A percentile compares a stretch with the other conserved stretches of the same genome.
phyloP scores from a whole-genome alignment of 2,797 vertebrate species.

The Tragopan temminckii region DNA sequence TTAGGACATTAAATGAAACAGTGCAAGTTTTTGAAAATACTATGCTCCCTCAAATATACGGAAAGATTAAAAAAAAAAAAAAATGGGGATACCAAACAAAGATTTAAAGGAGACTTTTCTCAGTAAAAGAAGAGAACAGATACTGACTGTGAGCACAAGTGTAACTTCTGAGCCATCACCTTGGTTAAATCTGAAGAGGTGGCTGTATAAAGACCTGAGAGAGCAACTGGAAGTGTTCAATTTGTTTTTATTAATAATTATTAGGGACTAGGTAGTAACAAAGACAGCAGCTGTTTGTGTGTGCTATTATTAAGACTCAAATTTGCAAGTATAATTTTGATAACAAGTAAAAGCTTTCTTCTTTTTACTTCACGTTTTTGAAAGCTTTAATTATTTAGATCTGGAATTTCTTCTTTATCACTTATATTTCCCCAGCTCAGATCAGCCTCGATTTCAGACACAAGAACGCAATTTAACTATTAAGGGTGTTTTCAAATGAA shows the following conservation, averaged over 20 bases:
- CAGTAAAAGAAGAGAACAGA: background rate
- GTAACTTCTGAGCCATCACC: background rate
- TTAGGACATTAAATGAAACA: background rate
- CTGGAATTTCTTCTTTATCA: background rate
- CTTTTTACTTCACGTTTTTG: background rate
- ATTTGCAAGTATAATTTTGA: background rate
- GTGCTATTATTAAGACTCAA: background rate
- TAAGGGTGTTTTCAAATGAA: slow-evolving; percentile 12
- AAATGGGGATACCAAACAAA: accelerated
- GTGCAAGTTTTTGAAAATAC: background rate
- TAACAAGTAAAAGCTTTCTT: background rate
- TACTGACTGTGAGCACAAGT: background rate
- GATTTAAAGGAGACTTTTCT: background rate
- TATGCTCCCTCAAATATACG: background rate
- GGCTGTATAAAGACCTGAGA: background rate
- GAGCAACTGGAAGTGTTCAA: too few species aligned
- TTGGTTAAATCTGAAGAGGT: background rate
- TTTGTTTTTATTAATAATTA: background rate
- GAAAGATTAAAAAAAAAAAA: background rate
- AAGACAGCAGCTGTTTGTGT: background rate
- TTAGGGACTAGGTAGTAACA: background rate
- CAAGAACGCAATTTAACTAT: slow-evolving; percentile 8
- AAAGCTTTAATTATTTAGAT: background rate
- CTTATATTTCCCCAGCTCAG: background rate
- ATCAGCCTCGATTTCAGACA: slow-evolving; percentile 20